A percentile compares a stretch with the other conserved stretches of the same genome.
phyloP scores from a whole-genome alignment of 2,888 invertebrate genomes.

The Pasiphila rectangulata region DNA sequence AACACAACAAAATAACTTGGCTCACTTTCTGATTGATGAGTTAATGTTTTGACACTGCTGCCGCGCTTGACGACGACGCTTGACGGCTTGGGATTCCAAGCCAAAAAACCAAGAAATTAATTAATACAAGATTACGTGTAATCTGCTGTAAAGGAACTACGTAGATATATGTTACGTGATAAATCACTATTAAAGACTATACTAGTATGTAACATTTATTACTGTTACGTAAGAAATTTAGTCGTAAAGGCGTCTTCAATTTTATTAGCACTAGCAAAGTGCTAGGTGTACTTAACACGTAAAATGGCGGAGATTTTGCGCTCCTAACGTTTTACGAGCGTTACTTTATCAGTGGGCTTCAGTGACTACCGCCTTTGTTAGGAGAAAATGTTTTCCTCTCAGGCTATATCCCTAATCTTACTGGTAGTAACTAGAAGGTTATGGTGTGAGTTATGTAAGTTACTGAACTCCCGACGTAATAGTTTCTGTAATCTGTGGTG shows the following conservation, averaged over 20 bases:
- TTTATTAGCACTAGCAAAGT: neutral
- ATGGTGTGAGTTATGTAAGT: too few species aligned
- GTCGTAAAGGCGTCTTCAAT: too few species aligned
- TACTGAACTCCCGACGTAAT: too few species aligned
- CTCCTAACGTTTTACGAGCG: slow-evolving; percentile 14
- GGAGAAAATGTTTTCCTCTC: slow-evolving; percentile 7
- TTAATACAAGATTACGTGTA: too few species aligned
- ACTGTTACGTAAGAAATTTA: neutral
- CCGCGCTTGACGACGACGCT: too few species aligned
- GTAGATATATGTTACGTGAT: neutral
- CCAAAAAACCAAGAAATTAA: too few species aligned
- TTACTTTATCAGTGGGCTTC: slow-evolving; percentile 16
- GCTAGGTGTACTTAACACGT: neutral
- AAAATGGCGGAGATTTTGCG: slow-evolving; percentile 20
- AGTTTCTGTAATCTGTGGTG: too few species aligned
- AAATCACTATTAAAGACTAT: neutral
- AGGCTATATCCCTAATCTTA: slow-evolving; percentile 1
- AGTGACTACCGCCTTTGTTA: neutral
- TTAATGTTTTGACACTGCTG: too few species aligned
- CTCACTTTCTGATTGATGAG: too few species aligned
- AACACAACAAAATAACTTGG: too few species aligned
- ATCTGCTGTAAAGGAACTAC: too few species aligned
- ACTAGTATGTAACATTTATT: neutral
- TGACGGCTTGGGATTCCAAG: too few species aligned
- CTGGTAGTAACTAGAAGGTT: neutral